A percentile compares a stretch with the other conserved stretches of the same genome.
phyloP scores from a whole-genome alignment of 2,797 vertebrate species.

The Xerus rutilus region DNA sequence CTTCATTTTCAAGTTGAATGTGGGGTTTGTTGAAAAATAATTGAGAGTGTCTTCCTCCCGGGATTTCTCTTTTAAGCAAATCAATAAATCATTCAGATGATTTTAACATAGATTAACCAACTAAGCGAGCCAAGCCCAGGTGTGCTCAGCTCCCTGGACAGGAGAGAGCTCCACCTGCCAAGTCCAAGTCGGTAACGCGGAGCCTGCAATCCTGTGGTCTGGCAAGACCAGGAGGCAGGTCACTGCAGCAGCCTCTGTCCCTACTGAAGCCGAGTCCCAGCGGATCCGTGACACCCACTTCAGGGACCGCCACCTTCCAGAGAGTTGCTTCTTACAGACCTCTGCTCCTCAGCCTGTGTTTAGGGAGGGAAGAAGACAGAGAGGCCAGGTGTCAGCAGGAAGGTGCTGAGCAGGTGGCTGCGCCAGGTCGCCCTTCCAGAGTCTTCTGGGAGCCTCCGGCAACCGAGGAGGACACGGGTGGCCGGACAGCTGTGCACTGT shows the following conservation, averaged over 20 bases:
- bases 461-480: no score
- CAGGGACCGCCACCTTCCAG: fast-evolving
- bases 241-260: no score
- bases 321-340: not conserved
- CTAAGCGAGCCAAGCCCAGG: not conserved
- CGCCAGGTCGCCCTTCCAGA: not conserved
- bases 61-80: constrained; percentile 43
- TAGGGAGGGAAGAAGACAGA: not conserved
- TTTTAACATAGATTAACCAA: constrained; percentile 53
- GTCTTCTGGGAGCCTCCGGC: no score
- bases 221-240: not conserved
- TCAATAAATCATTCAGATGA: constrained; percentile 55
- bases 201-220: fast-evolving
- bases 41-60: not conserved
- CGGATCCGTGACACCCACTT: fast-evolving
- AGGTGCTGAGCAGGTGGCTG: not conserved
- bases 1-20: not conserved
- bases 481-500: no score
- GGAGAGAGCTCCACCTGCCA: not conserved
- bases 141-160: not conserved
- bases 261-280: not conserved
- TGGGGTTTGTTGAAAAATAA: not conserved
- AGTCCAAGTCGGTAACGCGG: not conserved
- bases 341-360: not conserved
- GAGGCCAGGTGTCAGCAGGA: not conserved